A percentile compares a stretch with the other conserved stretches of the same genome.
These are phyloP conservation scores for Piscicola geometra DNA, from an alignment of 2,888 invertebrate species.

Conservation along the genomic window DNA sequence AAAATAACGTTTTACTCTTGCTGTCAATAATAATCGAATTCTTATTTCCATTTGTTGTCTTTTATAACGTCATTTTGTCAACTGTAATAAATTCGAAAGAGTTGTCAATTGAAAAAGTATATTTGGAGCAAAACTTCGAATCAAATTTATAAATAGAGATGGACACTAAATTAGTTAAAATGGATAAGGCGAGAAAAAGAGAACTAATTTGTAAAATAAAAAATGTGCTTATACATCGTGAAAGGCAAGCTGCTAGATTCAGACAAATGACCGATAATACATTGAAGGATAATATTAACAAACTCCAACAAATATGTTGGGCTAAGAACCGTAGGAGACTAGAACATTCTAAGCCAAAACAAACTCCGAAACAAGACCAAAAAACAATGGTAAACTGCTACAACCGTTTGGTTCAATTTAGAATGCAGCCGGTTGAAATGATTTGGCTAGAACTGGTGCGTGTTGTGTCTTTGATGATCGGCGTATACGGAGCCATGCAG, in stretches of 20 bases:
- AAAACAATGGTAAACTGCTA: slow-evolving; percentile 8
- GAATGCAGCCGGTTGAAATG: slow-evolving; percentile 14
- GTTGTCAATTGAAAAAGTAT: too few relatives aligned
- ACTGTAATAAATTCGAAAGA: slow-evolving; percentile 9
- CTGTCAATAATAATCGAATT: background rate
- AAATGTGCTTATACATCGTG: background rate
- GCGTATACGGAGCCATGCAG: slow-evolving; percentile 33
- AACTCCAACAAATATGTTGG: slow-evolving; percentile 1
- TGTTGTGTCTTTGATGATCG: slow-evolving; percentile 21
- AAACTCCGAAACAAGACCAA: slow-evolving; percentile 4
- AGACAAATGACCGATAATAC: slow-evolving; percentile 5
- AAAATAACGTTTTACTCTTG: too few relatives aligned
- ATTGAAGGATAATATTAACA: slow-evolving; percentile 8
- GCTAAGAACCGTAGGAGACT: slow-evolving; percentile 13
- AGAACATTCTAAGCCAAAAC: background rate
- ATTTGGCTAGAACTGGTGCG: slow-evolving; percentile 28
- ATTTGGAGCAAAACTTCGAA: too few relatives aligned
- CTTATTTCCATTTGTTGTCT: background rate
- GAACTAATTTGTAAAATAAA: background rate
- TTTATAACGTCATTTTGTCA: background rate
- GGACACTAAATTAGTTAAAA: too few relatives aligned
- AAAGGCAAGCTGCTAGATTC: background rate
- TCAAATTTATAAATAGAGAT: too few relatives aligned
- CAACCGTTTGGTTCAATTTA: slow-evolving; percentile 24
- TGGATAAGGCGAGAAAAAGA: background rate